Base-by-base conservation (phyloP, 2,113 vertebrate genomes). In the Oryzias woworae region DNA sequence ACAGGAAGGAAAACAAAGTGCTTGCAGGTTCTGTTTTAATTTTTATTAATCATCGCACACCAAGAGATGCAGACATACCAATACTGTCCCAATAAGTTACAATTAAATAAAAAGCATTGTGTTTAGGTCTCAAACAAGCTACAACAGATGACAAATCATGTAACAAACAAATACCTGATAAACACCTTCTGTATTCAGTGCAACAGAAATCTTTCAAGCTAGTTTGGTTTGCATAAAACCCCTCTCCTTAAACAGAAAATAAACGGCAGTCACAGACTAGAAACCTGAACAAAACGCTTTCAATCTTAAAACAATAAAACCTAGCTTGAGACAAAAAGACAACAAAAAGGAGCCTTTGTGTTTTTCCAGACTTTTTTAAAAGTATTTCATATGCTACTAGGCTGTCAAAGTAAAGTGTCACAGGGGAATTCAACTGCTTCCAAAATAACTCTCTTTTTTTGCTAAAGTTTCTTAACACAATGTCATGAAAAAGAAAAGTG, bases 81-180 rank as follows among this genome's bases (percentile, higher is more conserved):
- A 81, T 55, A 82, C 80, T 83, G 70, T 70, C 79, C 71, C 72
- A 88, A 88, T 89, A 90, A 90, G 69, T 88, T 90, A 89, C 58
- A 70, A 80, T 45, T 89, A 88, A 88, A 90, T 88, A 88, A 81
- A 81, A 84, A 81, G 80, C 69, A 70, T 71, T 56, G 58, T 55
- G 49, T 74, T 75, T 59, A 59, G 44, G 65, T 71, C 54, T 66
- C 64, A 54, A 47, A 76, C 60, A 31, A 72, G 26, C 65, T 51
- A 85, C 43, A 68, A 66, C 50, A 80, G 65, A 58, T 84, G 87
- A 85, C 69, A 57, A 80, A 77, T 66, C 58, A 65, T 70, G 72
- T 79, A 82, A 80, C 31, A 80, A 78, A 85, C 66, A 75, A 81
- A 79, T 50, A 80, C 62, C 71, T 75, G 61, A 81, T 69, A 61